Percentiles rank a stretch among this genome's conserved stretches.
phyloP scores from a whole-genome alignment of 2,797 vertebrate species.

The Pseudopleuronectes americanus region DNA sequence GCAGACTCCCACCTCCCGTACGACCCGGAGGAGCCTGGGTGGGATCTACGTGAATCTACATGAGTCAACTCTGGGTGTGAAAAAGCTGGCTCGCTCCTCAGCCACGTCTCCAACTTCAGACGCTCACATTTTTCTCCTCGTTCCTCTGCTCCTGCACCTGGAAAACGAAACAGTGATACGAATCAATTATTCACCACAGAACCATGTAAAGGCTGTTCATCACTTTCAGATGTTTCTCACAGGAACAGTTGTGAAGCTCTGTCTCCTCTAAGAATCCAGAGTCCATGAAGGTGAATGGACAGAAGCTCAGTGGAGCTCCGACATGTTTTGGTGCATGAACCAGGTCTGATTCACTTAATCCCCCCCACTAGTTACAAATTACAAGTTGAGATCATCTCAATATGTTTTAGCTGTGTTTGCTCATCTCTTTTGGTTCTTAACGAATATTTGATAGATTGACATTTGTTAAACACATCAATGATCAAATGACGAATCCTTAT shows the following conservation, averaged over 20 bases:
- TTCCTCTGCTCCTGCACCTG: conserved; percentile 5
- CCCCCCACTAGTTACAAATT: no score
- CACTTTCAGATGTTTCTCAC: not conserved
- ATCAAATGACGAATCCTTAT: not conserved
- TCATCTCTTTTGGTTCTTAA: no score
- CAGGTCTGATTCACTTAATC: no score
- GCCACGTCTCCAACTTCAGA: conserved; percentile 15
- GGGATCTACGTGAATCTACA: conserved; percentile 29
- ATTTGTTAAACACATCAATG: not conserved
- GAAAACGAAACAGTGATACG: not conserved
- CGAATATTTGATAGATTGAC: no score
- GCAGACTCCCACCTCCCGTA: conserved; percentile 42
- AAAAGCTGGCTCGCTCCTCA: conserved; percentile 30
- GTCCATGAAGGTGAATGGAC: no score
- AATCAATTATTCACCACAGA: conserved; percentile 8
- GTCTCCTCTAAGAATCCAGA: not conserved
- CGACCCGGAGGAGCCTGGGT: conserved; percentile 28
- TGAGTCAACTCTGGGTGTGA: conserved; percentile 16
- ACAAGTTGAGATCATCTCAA: no score
- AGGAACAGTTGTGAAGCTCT: not conserved
- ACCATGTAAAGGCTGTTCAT: not conserved
- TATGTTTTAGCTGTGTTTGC: no score
- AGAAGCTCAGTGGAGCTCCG: no score
- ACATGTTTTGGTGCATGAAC: no score
- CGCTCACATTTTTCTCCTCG: conserved; percentile 7